Conservation (phyloP, 2,888 invertebrate species). For the Cenopis cana region DNA sequence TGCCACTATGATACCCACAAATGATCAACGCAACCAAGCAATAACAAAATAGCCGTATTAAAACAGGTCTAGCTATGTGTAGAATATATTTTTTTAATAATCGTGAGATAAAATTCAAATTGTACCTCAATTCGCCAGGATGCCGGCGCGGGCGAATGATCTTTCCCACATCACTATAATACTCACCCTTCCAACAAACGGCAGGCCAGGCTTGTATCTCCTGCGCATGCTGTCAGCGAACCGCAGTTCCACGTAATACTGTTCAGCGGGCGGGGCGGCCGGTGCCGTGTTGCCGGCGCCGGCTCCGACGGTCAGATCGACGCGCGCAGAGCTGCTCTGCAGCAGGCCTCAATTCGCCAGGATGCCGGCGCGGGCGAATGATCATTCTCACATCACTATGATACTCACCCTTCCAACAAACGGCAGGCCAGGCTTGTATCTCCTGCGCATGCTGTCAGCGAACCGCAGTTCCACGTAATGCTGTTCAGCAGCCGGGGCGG, state of each 20-base stretch:
- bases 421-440: conserved; percentile 88
- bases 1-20: no score
- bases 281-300: conserved; percentile 71
- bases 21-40: no score
- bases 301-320: conserved; percentile 83
- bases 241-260: conserved; percentile 87
- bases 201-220: conserved; percentile 87
- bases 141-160: no score
- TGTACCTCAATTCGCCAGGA: no score
- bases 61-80: no score
- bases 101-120: no score
- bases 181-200: conserved; percentile 87
- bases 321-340: conserved; percentile 84
- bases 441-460: conserved; percentile 86
- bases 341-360: conserved; percentile 56
- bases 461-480: conserved; percentile 88
- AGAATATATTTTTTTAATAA: no score
- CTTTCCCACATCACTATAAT: background rate
- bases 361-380: no score
- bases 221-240: conserved; percentile 88
- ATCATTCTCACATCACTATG: background rate
- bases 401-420: conserved; percentile 87
- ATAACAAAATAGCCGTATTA: no score
- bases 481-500: conserved; percentile 87
- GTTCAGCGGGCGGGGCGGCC: conserved; percentile 87